These are phyloP conservation scores for Hoplias malabaricus DNA, from an alignment of 2,113 vertebrate genomes.

Conservation along the genomic window DNA sequence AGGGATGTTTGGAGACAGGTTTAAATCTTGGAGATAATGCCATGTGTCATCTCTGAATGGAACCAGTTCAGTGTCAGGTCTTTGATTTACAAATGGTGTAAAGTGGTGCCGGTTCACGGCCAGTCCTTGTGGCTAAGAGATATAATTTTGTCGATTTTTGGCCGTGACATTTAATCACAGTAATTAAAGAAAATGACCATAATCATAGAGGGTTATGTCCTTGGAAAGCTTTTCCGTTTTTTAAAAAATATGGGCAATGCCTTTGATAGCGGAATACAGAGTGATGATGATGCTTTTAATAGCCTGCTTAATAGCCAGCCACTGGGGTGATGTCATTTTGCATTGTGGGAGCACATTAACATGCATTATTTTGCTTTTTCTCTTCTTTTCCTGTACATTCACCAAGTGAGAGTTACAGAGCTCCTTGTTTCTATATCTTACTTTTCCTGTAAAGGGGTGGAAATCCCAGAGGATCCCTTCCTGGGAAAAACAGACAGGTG, in stretches of 20 bases:
- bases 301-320: slow-evolving; percentile 30
- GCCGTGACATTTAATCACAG: slow-evolving; percentile 17
- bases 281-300: slow-evolving; percentile 31
- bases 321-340: background rate
- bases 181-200: slow-evolving; percentile 32
- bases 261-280: slow-evolving; percentile 26
- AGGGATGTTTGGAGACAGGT: slow-evolving; percentile 23
- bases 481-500: too few relatives aligned
- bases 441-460: too few relatives aligned
- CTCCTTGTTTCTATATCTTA: background rate
- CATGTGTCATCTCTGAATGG: background rate
- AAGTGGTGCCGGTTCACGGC: slow-evolving; percentile 31
- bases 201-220: slow-evolving; percentile 19
- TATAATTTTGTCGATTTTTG: slow-evolving; percentile 29
- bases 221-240: slow-evolving; percentile 33
- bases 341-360: slow-evolving; percentile 4
- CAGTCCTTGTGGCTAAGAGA: slow-evolving; percentile 33
- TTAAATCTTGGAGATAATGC: slow-evolving; percentile 21
- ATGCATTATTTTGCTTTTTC: slow-evolving; percentile 4
- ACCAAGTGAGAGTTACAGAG: background rate
- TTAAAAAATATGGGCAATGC: slow-evolving; percentile 39
- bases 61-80: slow-evolving; percentile 2
- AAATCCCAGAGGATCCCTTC: too few relatives aligned
- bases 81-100: slow-evolving; percentile 34
- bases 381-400: slow-evolving; percentile 6